These are phyloP conservation scores for Cryptus viduatorius DNA, from an alignment of 2,888 invertebrate genomes.

Conservation along the genomic window DNA sequence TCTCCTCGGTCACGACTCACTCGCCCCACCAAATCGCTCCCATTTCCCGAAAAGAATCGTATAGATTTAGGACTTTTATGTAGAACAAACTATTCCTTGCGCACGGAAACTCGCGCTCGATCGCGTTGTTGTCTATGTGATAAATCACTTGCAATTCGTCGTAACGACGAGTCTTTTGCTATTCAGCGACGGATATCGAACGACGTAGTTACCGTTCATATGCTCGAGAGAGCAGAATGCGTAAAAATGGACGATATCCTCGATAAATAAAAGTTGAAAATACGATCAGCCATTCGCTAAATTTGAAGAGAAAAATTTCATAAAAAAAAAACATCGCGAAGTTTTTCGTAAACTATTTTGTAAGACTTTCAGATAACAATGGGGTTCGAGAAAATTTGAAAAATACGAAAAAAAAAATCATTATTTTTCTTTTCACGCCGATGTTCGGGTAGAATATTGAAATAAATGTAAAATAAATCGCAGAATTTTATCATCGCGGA, in stretches of 20 bases:
- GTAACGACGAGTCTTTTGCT: conserved; percentile 38
- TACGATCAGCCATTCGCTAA: neutral
- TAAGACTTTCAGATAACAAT: no score
- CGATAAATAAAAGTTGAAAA: neutral
- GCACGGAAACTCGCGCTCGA: conserved; percentile 8
- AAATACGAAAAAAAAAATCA: no score
- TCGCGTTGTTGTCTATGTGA: conserved; percentile 35
- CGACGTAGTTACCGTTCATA: neutral
- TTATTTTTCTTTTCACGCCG: no score
- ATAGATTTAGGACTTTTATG: conserved; percentile 49
- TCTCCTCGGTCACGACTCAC: conserved; percentile 44
- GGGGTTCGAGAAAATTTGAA: no score
- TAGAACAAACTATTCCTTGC: conserved; percentile 42
- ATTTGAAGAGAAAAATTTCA: neutral
- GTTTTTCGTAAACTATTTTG: neutral
- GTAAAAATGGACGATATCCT: neutral
- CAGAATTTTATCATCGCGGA: no score
- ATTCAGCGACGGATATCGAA: conserved; percentile 15
- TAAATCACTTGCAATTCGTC: conserved; percentile 40
- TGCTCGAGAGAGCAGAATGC: neutral
- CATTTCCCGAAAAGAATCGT: conserved; percentile 54
- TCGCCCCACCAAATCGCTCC: conserved; percentile 26
- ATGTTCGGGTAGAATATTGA: no score
- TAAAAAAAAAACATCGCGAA: neutral
- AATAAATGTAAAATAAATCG: no score